Base-by-base conservation (phyloP, 37 sponge, comb jelly and placozoan genomes). In the Oopsacas minuta region DNA sequence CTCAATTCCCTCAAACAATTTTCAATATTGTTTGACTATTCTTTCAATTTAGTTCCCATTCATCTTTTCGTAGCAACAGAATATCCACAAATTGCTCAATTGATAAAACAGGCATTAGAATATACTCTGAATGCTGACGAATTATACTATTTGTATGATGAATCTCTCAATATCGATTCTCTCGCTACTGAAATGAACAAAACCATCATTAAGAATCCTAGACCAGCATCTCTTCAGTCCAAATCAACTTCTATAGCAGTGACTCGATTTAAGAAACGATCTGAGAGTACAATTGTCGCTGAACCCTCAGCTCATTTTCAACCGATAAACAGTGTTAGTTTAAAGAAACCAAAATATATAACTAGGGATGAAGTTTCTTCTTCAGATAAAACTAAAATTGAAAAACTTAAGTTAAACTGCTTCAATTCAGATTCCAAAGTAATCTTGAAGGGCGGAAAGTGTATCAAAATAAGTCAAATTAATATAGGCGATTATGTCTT, bases 1-100 rank as follows among this genome's bases (percentile, higher is more conserved):
- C 75, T 61, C 22, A 61, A 61, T 3, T 61, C 75, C 28, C 75
- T 61, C 75, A 61, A 61, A 61, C 32, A n/a, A 61, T 61, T n/a
- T 12, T 61, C 75, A 32, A n/a, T 61, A 5, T 61, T 61, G 30
- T 61, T 61, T 61, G 75, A 61, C 30, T 61, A 61, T 12, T 61
- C 75, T 12, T 61, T 61, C 75, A 61, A 12, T n/a, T 61, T 61
- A 12, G 22, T 61, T 61, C 75, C 75, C 28, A 61, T 61, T 25
- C 30, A 61, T 12, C 75, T 61, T 3, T n/a, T 61, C 22, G 75
- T n/a, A 20, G 28, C 20, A 3, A 61, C 17, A 5, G 22, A 25
- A 10, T 25, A 61, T 61, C 75, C 75, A 32, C 3, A 61, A 12
- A 61, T 34, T 25, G 75, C 75, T n/a, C 5, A 61, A 3, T n/a